Conservation (phyloP, 2,888 invertebrate species). For the Teleogryllus oceanicus region DNA sequence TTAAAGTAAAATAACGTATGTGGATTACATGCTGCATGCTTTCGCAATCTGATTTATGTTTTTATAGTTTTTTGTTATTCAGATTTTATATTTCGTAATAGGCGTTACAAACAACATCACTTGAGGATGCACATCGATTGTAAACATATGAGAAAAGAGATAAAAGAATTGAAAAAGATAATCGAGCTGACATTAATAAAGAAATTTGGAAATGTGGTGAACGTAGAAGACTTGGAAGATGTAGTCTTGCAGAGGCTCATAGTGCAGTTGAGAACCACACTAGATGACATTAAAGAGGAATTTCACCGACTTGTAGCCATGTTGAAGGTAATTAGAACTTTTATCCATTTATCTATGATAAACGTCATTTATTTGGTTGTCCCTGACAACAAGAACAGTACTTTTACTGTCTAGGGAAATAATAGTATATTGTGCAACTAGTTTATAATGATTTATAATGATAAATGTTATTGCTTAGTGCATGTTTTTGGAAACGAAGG, state of each 20-base stretch:
- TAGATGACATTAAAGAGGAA: constrained; percentile 49
- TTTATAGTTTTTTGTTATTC: not conserved
- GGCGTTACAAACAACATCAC: constrained; percentile 64
- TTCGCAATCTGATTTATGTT: too few species aligned
- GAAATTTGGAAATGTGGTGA: constrained; percentile 57
- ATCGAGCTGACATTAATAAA: constrained; percentile 53
- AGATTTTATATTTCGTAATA: constrained; percentile 42
- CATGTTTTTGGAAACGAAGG: too few species aligned
- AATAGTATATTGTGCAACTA: too few species aligned
- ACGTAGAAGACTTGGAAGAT: constrained; percentile 56
- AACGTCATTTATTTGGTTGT: too few species aligned
- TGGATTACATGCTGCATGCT: too few species aligned
- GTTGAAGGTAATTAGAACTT: constrained; percentile 43
- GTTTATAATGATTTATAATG: too few species aligned
- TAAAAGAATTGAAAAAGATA: constrained; percentile 55
- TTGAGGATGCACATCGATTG: constrained; percentile 68
- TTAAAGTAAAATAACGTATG: too few species aligned
- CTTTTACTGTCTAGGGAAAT: too few species aligned
- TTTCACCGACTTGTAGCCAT: constrained; percentile 50
- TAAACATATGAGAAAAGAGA: constrained; percentile 60
- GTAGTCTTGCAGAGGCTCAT: constrained; percentile 55
- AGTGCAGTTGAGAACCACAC: constrained; percentile 53
- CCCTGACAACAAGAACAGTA: too few species aligned
- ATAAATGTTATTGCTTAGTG: too few species aligned
- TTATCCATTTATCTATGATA: too few species aligned